These are phyloP conservation scores for Megalonaias nervosa DNA, from an alignment of 1,140 invertebrate genomes.

Conservation along the genomic window DNA sequence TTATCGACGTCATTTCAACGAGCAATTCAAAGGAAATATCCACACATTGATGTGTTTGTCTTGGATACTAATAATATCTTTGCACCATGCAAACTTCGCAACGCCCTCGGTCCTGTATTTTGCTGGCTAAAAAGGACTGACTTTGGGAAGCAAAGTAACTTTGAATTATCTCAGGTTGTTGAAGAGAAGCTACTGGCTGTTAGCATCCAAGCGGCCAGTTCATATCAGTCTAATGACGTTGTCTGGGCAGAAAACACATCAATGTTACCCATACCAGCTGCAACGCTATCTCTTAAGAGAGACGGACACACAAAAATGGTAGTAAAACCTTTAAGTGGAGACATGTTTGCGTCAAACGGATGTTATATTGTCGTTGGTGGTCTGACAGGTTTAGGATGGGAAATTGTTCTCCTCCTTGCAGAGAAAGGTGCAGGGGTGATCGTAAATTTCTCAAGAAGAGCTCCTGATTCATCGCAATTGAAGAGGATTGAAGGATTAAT, in stretches of 20 bases:
- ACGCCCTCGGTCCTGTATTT: conserved; percentile 6
- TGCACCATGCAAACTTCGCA: conserved; percentile 2
- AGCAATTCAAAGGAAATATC: neutral
- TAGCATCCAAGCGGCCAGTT: too few relatives aligned
- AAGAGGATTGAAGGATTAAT: conserved; percentile 36
- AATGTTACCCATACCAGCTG: too few relatives aligned
- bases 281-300: too few relatives aligned
- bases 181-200: too few relatives aligned
- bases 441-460: conserved; percentile 1
- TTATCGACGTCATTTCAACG: neutral
- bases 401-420: conserved; percentile 6
- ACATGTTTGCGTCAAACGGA: neutral
- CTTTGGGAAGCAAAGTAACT: too few relatives aligned
- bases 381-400: conserved; percentile 26
- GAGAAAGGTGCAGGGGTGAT: conserved; percentile 16
- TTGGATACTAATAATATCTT: neutral
- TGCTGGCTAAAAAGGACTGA: conserved; percentile 12
- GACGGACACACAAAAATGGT: too few relatives aligned
- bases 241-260: too few relatives aligned
- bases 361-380: conserved; percentile 23
- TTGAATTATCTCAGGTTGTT: too few relatives aligned
- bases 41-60: neutral
- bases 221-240: too few relatives aligned
- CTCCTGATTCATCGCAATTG: neutral
- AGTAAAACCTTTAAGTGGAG: too few relatives aligned